Evolutionary conservation across 2,888 invertebrate species (phyloP).

Genomic region (Coenonympha arcania): DNA sequence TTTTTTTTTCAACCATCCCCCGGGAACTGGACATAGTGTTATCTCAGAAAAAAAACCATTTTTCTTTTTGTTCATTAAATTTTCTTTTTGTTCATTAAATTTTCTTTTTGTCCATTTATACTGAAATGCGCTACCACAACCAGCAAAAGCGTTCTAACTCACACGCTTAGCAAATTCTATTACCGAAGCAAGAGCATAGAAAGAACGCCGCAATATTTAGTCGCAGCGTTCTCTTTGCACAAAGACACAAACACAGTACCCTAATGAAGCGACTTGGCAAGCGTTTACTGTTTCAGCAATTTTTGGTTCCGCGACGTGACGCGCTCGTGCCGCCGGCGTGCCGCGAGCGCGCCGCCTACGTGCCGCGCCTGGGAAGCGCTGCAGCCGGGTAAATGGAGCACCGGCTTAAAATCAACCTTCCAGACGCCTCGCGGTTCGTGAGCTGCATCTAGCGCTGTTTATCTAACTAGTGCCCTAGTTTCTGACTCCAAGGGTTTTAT

Average conservation of each 20-base stretch:
- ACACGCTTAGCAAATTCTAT: not conserved
- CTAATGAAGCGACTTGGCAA: slow-evolving; percentile 54
- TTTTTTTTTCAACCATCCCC: too few relatives aligned
- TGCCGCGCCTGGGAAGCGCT: slow-evolving; percentile 11
- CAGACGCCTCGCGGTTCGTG: slow-evolving; percentile 4
- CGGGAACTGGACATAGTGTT: too few relatives aligned
- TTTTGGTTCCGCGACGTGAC: slow-evolving; percentile 40
- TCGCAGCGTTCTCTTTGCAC: too few relatives aligned
- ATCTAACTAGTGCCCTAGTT: not conserved
- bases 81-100: too few relatives aligned
- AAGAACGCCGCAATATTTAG: slow-evolving; percentile 9
- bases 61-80: too few relatives aligned
- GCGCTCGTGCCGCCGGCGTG: slow-evolving; percentile 25
- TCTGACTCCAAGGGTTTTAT: not conserved
- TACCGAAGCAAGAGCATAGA: not conserved
- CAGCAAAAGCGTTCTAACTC: too few relatives aligned
- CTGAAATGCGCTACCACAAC: not conserved
- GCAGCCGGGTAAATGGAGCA: slow-evolving; percentile 1
- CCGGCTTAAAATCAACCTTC: slow-evolving; percentile 4
- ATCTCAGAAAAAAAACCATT: too few relatives aligned
- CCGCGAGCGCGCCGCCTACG: slow-evolving; percentile 24
- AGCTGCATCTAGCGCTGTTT: not conserved
- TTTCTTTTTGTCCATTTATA: too few relatives aligned
- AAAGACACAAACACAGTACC: slow-evolving; percentile 30
- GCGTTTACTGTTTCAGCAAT: slow-evolving; percentile 35